Percentiles rank a stretch among this genome's conserved stretches.
Evolutionary conservation across 2,888 invertebrate genomes (phyloP).

Genomic region (Melanargia galathea): DNA sequence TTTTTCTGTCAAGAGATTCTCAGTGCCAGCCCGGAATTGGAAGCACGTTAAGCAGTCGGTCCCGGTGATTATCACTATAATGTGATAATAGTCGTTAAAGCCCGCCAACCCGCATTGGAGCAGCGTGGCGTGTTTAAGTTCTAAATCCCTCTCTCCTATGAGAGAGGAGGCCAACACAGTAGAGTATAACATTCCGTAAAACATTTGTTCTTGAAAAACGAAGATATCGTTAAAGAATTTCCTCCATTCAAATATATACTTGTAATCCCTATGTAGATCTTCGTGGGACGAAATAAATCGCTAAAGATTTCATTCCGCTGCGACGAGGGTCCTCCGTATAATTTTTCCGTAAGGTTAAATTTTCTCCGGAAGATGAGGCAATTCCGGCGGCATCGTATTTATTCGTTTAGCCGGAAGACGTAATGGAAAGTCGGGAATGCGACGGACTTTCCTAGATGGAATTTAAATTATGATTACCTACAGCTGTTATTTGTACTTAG

Average conservation of each 20-base stretch:
- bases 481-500: not conserved
- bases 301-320: conserved; percentile 17
- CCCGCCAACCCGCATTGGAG: too few relatives aligned
- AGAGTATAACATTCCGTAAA: not conserved
- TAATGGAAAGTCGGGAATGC: conserved; percentile 11
- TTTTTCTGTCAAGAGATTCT: too few relatives aligned
- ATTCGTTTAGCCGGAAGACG: conserved; percentile 11
- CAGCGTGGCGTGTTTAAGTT: too few relatives aligned
- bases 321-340: conserved; percentile 17
- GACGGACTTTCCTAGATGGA: not conserved
- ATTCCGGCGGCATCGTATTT: conserved; percentile 19
- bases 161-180: too few relatives aligned
- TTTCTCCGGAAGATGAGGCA: conserved; percentile 21
- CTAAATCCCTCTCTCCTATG: too few relatives aligned
- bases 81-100: too few relatives aligned
- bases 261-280: not conserved
- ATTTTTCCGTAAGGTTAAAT: conserved; percentile 33
- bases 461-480: conserved; percentile 12
- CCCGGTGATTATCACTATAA: too few relatives aligned
- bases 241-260: not conserved
- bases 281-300: conserved; percentile 27
- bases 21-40: too few relatives aligned
- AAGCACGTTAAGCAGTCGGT: too few relatives aligned
- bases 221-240: conserved; percentile 3
- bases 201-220: not conserved